Evolutionary conservation across 2,113 vertebrate genomes (phyloP).

Genomic region (crab-eating macaque (Macaca fascicularis)): DNA sequence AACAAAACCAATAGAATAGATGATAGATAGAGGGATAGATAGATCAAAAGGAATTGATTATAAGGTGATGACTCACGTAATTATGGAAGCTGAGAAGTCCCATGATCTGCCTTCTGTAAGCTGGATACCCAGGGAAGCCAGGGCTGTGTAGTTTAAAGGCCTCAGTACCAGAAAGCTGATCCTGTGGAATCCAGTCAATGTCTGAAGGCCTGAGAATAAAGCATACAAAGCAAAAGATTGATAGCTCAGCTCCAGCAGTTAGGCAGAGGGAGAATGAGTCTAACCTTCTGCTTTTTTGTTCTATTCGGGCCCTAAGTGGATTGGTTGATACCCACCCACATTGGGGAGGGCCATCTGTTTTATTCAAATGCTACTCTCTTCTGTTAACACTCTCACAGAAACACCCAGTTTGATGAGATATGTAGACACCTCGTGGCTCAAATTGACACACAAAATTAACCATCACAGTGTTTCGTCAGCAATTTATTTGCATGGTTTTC

Average conservation of each 20-base stretch:
- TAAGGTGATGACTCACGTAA: neutral
- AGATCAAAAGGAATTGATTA: neutral
- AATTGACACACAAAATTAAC: neutral
- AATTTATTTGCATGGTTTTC: neutral
- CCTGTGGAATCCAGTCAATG: neutral
- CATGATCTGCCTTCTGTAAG: neutral
- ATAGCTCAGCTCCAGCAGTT: neutral
- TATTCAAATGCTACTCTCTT: neutral
- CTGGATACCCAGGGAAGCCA: neutral
- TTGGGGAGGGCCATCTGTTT: neutral
- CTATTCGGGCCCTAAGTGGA: neutral
- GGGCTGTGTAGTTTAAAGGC: neutral
- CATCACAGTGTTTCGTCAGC: neutral
- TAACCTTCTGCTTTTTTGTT: neutral
- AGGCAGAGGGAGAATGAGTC: neutral
- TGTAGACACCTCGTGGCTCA: neutral
- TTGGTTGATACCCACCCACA: neutral
- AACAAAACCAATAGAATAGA: neutral
- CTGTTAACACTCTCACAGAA: neutral
- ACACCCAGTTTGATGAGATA: neutral
- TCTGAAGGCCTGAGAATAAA: neutral
- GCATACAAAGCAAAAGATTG: neutral
- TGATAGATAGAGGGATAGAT: neutral
- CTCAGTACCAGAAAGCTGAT: neutral
- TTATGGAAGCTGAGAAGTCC: neutral